Conservation (phyloP, 1,140 invertebrate genomes). For the Cataglyphis hispanica region DNA sequence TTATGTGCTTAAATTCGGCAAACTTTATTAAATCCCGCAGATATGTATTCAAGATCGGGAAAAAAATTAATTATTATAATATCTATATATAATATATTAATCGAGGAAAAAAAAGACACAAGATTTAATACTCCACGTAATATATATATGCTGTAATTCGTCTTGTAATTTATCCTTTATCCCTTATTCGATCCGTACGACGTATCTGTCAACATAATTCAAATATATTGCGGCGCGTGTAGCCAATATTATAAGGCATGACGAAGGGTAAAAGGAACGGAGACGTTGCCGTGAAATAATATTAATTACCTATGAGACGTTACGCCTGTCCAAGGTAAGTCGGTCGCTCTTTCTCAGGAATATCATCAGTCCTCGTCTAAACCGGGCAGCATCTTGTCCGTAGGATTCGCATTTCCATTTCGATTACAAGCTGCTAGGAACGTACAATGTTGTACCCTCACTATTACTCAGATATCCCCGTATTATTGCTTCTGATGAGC, state of each 20-base stretch:
- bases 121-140: constrained; percentile 10
- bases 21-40: neutral
- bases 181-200: constrained; percentile 35
- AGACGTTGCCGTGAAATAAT: constrained; percentile 51
- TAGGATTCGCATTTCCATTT: constrained; percentile 60
- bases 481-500: constrained; percentile 65
- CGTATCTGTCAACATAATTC: constrained; percentile 14
- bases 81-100: neutral
- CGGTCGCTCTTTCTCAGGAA: constrained; percentile 42
- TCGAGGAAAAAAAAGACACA: neutral
- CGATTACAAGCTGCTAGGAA: constrained; percentile 56
- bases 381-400: constrained; percentile 25
- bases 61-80: constrained; percentile 8
- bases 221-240: constrained; percentile 36
- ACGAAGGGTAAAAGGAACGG: constrained; percentile 21
- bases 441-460: constrained; percentile 54
- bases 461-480: constrained; percentile 61
- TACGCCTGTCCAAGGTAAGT: constrained; percentile 31
- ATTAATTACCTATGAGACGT: constrained; percentile 49
- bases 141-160: neutral
- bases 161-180: neutral
- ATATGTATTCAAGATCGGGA: neutral
- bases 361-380: constrained; percentile 39
- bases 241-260: constrained; percentile 37
- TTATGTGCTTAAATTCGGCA: too few species aligned